Base-by-base conservation (phyloP, 2,797 vertebrate genomes). In the Taenioides sp. region DNA sequence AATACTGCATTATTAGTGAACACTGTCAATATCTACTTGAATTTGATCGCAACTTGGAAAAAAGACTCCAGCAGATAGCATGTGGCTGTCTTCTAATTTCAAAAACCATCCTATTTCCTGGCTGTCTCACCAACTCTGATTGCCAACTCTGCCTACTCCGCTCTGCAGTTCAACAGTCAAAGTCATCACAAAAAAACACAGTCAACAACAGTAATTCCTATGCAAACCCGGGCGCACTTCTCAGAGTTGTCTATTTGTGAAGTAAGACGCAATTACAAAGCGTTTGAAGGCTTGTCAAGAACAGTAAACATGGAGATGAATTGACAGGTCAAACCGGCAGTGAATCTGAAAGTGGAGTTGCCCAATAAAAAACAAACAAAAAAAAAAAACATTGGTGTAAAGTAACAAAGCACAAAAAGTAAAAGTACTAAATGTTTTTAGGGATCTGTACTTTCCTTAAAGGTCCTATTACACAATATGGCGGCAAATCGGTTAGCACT, bases 221-320 rank as follows among this genome's bases (percentile, higher is more conserved):
- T 76, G 80, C 81, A 84, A 81, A 83, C 77, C 77, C 31, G 64
- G 60, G 22, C 68, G 28, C 69, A n/a, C 49, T 31, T 58, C 67
- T 78, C 77, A 61, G 66, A 49, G 37, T 63, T 68, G 70, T 77
- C 81, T 77, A 84, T 72, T 70, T 40, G 69, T 49, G 59, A 78
- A 83, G 82, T 71, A 75, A 85, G 75, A 87, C 66, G 84, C 82
- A 89, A 88, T 90, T 86, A 90, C 77, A 83, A 65, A 69, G 49
- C 71, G 47, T 81, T 57, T 79, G 82, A 86, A 73, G 67, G 68
- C 27, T 74, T 80, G 84, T 88, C 80, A 78, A 79, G 62, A 67
- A 76, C 65, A 67, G 76, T 83, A 89, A 90, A 89, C 85, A 88
- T 79, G 78, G 70, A 57, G 67, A 72, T 69, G 70, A 84, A 76